Evolutionary conservation across 2,113 vertebrate species (phyloP).

Genomic region (Gorilla gorilla): DNA sequence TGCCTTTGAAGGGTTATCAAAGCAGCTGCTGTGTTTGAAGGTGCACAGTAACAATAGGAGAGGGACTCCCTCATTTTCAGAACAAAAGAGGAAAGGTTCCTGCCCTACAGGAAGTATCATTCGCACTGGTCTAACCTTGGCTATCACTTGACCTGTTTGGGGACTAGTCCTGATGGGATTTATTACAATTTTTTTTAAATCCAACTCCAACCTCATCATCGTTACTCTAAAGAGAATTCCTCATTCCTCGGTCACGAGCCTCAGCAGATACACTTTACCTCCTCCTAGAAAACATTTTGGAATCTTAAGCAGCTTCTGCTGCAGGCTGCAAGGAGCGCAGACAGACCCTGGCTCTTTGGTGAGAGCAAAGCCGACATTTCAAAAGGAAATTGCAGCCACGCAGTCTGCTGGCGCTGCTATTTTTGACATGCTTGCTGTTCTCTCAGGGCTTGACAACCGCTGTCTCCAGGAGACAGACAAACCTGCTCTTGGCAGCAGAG

Average conservation of each 20-base stretch:
- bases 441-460: slow-evolving; percentile 81
- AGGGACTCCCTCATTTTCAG: not conserved
- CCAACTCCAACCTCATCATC: not conserved
- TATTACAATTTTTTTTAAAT: not conserved
- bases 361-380: slow-evolving; percentile 71
- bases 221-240: not conserved
- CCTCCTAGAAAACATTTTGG: not conserved
- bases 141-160: not conserved
- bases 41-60: too few species aligned
- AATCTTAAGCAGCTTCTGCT: not conserved
- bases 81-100: not conserved
- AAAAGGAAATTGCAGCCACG: slow-evolving; percentile 75
- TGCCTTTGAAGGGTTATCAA: not conserved
- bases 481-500: slow-evolving; percentile 50
- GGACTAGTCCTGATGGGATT: not conserved
- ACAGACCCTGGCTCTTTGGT: slow-evolving; percentile 57
- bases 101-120: not conserved
- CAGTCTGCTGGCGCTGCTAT: slow-evolving; percentile 69
- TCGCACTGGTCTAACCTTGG: not conserved
- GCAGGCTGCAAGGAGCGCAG: not conserved
- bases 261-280: not conserved
- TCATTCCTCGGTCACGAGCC: not conserved
- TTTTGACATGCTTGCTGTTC: slow-evolving; percentile 80
- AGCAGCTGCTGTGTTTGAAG: too few species aligned
- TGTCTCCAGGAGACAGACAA: slow-evolving; percentile 83